Evolutionary conservation across 1,140 invertebrate genomes (phyloP), one percentile per base, ranked within the genome.

Genomic region (Heterodera carotae): DNA sequence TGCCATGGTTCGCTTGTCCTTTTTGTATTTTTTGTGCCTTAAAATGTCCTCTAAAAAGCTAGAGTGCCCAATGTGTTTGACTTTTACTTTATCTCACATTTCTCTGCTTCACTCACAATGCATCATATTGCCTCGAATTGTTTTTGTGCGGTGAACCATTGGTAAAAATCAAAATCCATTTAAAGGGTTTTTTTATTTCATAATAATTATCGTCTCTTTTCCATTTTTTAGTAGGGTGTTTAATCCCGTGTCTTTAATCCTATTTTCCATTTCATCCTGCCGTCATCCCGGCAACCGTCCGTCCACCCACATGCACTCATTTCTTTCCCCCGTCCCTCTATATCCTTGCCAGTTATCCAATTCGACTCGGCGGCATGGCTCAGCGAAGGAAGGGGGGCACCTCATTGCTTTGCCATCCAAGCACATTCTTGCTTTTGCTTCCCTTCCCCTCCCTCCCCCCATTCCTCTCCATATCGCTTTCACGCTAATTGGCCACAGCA

Each of bases 401-500:
- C 29, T 66, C 27, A 29, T 66, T 66, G 8, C 27, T 18, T 34
- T 34, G 39, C 39, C 12, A 6, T 43, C 12, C 39, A 43, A 43
- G 39, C 39, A 8, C 39, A 43, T 43, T 43, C 29, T 62, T 62
- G 60, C 60, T 62, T n/a, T n/a, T n/a, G n/a, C n/a, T n/a, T n/a
- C 29, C 60, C 7, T 22, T 6, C 7, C 60, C 29, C 59, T 62
- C n/a, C 5, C 59, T 62, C 29, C 60, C 60, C 8, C 60, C 60
- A 62, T 43, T 12, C 39, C 39, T 43, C 39, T 43, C n/a, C 39
- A 43, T 43, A 43, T 43, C 39, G 39, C 48, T 56, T 56, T 56
- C 48, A 56, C 48, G 48, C 48, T 56, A 56, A 56, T 56, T 56
- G 48, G 48, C 48, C 48, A 56, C 48, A 56, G 48, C 48, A 56